phyloP scores from a whole-genome alignment of 2,888 invertebrate genomes.

The Amiota communis region DNA sequence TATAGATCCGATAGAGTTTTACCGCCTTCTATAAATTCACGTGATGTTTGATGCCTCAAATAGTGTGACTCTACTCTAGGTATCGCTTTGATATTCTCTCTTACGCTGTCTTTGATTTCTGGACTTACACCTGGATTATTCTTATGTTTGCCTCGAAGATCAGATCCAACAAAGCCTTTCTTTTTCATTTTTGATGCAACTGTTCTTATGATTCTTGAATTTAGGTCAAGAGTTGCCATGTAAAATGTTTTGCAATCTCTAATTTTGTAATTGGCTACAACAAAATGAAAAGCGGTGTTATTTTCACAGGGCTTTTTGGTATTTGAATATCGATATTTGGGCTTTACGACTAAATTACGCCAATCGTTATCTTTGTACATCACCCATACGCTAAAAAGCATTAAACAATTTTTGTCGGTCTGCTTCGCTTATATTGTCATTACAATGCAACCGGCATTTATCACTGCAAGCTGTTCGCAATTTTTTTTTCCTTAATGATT shows the following conservation, averaged over 20 bases:
- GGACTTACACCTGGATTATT: too few species aligned
- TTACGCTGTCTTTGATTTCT: too few species aligned
- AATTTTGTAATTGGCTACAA: neutral
- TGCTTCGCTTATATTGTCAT: neutral
- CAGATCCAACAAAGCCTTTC: too few species aligned
- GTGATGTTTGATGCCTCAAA: conserved; percentile 51
- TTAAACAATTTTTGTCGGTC: neutral
- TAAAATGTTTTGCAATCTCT: neutral
- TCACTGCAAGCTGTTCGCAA: too few species aligned
- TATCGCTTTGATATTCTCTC: conserved; percentile 51
- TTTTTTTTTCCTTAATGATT: too few species aligned
- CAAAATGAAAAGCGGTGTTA: neutral
- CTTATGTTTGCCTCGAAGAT: too few species aligned
- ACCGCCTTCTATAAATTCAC: conserved; percentile 42
- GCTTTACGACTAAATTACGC: neutral
- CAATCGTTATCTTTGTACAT: neutral
- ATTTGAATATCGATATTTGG: neutral
- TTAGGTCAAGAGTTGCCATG: neutral
- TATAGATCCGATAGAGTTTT: conserved; percentile 57
- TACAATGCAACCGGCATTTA: neutral
- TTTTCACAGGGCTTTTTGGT: neutral
- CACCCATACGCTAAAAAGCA: neutral
- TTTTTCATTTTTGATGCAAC: conserved; percentile 3
- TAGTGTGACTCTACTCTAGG: conserved; percentile 53
- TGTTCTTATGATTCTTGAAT: too few species aligned